Evolutionary conservation across 37 sponge, comb jelly and placozoan genomes (phyloP).

Genomic region (Chondrilla cf. caribensis): DNA sequence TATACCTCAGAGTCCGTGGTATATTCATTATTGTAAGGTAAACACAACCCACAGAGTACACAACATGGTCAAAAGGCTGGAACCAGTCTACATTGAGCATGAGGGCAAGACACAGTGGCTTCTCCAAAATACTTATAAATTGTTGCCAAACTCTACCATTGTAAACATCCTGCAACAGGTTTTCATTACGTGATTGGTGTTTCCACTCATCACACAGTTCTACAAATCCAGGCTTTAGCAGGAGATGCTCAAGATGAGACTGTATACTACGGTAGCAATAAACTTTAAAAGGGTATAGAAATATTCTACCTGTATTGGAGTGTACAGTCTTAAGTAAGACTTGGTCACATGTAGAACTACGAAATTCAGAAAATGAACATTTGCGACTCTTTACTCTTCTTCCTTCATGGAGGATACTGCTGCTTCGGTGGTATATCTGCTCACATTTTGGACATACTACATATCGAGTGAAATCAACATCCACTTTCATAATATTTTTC

Average conservation of each 20-base stretch:
- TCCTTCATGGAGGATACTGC: too few relatives aligned
- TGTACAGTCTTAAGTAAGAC: conserved; percentile 31
- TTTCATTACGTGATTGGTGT: background rate
- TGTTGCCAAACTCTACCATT: conserved; percentile 63
- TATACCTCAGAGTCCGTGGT: conserved; percentile 36
- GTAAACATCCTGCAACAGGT: conserved; percentile 45
- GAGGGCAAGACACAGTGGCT: conserved; percentile 25
- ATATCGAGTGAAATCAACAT: background rate
- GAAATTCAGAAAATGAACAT: too few relatives aligned
- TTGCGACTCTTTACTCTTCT: too few relatives aligned
- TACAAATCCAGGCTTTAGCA: conserved; percentile 23
- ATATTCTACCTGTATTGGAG: background rate
- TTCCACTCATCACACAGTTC: conserved; percentile 40
- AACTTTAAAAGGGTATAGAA: conserved; percentile 36
- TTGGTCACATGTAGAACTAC: background rate
- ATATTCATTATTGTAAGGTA: conserved; percentile 49
- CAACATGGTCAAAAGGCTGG: conserved; percentile 38
- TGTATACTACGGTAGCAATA: conserved; percentile 42
- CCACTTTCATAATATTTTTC: background rate
- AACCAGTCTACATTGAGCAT: conserved; percentile 54
- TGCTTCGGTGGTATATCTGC: too few relatives aligned
- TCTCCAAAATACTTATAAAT: conserved; percentile 27
- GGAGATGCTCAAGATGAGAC: conserved; percentile 18
- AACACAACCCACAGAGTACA: conserved; percentile 48
- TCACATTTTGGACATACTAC: conserved; percentile 26